These are phyloP conservation scores for Carterocephalus palaemon DNA, from an alignment of 2,888 invertebrate genomes.

Conservation along the genomic window DNA sequence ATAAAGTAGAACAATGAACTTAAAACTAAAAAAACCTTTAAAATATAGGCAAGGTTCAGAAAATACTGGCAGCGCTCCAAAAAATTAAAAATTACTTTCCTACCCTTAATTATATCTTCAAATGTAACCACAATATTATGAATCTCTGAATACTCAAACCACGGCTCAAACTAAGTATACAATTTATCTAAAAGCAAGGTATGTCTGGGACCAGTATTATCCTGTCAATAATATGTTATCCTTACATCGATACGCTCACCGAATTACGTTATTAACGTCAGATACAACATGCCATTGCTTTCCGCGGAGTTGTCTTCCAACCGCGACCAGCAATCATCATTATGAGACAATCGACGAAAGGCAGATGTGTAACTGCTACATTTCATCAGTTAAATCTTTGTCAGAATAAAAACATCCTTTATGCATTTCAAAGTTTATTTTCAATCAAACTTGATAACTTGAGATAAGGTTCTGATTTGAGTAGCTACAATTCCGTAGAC, in stretches of 20 bases:
- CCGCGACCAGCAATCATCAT: conserved; percentile 60
- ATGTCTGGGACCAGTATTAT: conserved; percentile 52
- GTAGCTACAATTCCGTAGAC: conserved; percentile 18
- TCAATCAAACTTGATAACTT: background rate
- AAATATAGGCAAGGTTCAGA: no score
- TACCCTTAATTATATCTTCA: no score
- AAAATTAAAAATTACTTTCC: no score
- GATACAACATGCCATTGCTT: conserved; percentile 53
- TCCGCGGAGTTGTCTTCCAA: conserved; percentile 55
- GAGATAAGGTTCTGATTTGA: conserved; percentile 34
- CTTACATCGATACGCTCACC: conserved; percentile 49
- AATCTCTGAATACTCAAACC: conserved; percentile 35
- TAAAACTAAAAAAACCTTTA: no score
- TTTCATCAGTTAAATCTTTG: conserved; percentile 47
- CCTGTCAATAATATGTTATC: conserved; percentile 58
- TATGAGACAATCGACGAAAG: conserved; percentile 53
- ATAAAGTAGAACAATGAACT: no score
- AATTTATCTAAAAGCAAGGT: conserved; percentile 29
- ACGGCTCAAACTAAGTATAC: conserved; percentile 40
- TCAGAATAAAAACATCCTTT: conserved; percentile 5
- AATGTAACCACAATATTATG: no score
- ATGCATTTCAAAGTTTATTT: background rate
- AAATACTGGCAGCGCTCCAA: no score
- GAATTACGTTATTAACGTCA: conserved; percentile 66
- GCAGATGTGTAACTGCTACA: conserved; percentile 71